These are phyloP conservation scores for Hoplostethus atlanticus DNA, from an alignment of 2,797 vertebrate species.

Conservation along the genomic window DNA sequence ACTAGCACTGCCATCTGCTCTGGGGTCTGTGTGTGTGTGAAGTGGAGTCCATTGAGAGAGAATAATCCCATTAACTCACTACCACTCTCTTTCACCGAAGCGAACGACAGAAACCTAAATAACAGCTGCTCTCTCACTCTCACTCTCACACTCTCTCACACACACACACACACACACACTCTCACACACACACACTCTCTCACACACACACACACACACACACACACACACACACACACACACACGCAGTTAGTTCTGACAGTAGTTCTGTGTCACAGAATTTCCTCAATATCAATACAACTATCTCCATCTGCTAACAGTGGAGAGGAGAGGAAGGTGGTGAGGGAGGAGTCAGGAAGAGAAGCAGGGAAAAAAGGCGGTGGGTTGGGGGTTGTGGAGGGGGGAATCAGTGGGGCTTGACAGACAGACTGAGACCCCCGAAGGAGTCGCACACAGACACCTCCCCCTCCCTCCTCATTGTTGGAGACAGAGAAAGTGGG, in stretches of 20 bases:
- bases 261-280: constrained; percentile 41
- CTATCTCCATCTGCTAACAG: constrained; percentile 17
- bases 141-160: neutral
- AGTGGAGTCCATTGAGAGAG: constrained; percentile 72
- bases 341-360: constrained; percentile 40
- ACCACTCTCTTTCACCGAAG: constrained; percentile 70
- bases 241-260: neutral
- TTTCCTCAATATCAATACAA: neutral
- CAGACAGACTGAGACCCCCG: constrained; percentile 35
- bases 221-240: neutral
- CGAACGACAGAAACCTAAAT: constrained; percentile 51
- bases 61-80: constrained; percentile 82
- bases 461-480: constrained; percentile 71
- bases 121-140: constrained; percentile 62
- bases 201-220: neutral
- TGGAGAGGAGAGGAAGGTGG: constrained; percentile 34
- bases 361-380: neutral
- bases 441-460: constrained; percentile 42
- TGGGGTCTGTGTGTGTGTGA: constrained; percentile 15
- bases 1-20: constrained; percentile 77
- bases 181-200: neutral
- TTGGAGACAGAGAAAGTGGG: constrained; percentile 65
- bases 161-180: neutral
- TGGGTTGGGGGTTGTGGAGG: constrained; percentile 39
- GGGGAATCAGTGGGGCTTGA: constrained; percentile 48